These are phyloP conservation scores for Camelus dromedarius DNA, from an alignment of 2,113 vertebrate species.

Conservation along the genomic window DNA sequence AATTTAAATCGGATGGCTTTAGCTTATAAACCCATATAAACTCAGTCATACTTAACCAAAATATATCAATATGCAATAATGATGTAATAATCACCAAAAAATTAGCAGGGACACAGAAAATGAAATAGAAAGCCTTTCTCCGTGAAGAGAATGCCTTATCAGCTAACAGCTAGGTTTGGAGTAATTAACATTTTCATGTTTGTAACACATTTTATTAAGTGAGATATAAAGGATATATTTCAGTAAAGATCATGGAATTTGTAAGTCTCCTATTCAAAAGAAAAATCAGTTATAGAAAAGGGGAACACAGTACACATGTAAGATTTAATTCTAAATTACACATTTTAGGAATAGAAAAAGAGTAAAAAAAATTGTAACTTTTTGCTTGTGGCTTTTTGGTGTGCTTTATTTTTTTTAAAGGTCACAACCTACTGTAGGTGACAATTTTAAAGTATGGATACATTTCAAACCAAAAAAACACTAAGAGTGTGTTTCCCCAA, in stretches of 20 bases:
- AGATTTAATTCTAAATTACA: conserved; percentile 18
- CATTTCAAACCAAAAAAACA: conserved; percentile 41
- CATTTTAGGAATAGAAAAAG: conserved; percentile 35
- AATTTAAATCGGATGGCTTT: background rate
- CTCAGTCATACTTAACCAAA: background rate
- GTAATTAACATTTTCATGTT: conserved; percentile 18
- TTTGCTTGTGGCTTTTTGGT: background rate
- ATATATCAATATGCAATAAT: background rate
- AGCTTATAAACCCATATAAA: background rate
- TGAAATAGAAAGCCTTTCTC: background rate
- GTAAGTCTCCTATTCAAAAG: background rate
- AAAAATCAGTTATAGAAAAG: conserved; percentile 31
- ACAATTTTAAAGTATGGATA: background rate
- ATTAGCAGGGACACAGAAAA: background rate
- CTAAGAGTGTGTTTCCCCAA: background rate
- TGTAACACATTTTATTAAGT: background rate
- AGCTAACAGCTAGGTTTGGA: background rate
- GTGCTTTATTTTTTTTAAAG: background rate
- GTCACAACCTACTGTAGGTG: background rate
- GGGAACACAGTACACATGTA: background rate
- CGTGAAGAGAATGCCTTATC: background rate
- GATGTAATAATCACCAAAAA: background rate
- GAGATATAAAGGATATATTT: background rate
- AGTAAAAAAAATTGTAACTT: background rate
- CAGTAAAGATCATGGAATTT: background rate